A percentile compares a stretch with the other conserved stretches of the same genome.
Evolutionary conservation across 2,888 invertebrate genomes (phyloP).

Genomic region (Serripes groenlandicus): DNA sequence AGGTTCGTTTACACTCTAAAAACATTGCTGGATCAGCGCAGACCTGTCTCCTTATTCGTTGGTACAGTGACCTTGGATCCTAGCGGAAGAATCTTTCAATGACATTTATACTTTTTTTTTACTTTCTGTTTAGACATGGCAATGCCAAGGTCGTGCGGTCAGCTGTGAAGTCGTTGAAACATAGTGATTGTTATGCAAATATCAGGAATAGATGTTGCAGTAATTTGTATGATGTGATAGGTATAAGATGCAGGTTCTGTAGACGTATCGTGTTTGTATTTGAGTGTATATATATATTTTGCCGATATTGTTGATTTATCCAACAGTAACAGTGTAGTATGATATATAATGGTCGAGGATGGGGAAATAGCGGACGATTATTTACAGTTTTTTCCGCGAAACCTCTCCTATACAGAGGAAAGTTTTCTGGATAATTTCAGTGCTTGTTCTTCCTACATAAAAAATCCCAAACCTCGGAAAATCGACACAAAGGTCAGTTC

Average conservation of each 20-base stretch:
- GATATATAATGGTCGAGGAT: constrained; percentile 61
- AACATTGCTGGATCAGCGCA: no score
- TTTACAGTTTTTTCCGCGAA: constrained; percentile 75
- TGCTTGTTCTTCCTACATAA: constrained; percentile 75
- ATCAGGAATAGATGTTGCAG: no score
- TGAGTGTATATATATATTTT: no score
- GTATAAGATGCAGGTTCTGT: no score
- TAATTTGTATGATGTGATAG: no score
- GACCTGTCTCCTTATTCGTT: not conserved
- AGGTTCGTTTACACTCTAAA: no score
- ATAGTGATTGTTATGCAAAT: no score
- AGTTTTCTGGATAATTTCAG: constrained; percentile 78
- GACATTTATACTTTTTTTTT: constrained; percentile 7
- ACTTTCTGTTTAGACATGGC: constrained; percentile 44
- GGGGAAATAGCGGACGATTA: constrained; percentile 37
- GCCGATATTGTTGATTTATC: no score
- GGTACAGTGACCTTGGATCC: constrained; percentile 1
- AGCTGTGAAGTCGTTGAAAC: not conserved
- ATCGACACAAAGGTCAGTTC: not conserved
- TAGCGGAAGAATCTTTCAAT: not conserved
- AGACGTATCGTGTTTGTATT: no score
- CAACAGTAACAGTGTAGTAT: constrained; percentile 9
- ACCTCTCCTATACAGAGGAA: constrained; percentile 81
- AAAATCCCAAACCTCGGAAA: constrained; percentile 36
- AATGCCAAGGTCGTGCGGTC: constrained; percentile 34